Conservation (phyloP, 2,113 vertebrate genomes). For the Ailuropoda melanoleuca region DNA sequence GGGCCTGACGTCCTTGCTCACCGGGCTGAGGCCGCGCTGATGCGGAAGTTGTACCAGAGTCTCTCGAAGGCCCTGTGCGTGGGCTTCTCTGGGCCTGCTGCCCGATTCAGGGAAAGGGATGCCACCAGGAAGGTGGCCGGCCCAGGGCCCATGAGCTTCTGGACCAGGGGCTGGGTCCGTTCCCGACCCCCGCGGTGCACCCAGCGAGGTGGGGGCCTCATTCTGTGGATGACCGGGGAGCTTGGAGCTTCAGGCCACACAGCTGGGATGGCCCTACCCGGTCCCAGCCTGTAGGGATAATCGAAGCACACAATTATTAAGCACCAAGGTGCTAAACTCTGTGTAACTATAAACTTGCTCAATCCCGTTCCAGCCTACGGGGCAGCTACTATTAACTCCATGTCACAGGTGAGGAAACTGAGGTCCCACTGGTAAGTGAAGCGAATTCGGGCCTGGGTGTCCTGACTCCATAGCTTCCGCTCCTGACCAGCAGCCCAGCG, state of each 20-base stretch:
- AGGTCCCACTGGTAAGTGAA: background rate
- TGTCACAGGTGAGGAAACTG: background rate
- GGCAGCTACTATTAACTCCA: background rate
- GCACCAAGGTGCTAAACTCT: background rate
- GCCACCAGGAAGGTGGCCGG: background rate
- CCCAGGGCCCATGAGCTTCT: fast-evolving
- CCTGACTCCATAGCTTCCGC: background rate
- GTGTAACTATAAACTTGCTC: background rate
- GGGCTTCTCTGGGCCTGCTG: fast-evolving
- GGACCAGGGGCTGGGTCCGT: background rate
- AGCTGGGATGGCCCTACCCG: background rate
- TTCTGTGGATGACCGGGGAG: background rate
- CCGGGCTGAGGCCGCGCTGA: background rate
- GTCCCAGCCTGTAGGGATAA: fast-evolving
- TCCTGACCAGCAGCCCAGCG: background rate
- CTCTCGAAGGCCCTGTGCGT: background rate
- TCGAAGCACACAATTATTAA: background rate
- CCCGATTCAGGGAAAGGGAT: fast-evolving
- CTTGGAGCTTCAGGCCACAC: background rate
- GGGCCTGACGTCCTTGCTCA: background rate
- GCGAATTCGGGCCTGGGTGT: background rate
- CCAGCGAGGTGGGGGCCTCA: background rate
- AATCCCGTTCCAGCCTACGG: background rate
- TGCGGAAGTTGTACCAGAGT: background rate
- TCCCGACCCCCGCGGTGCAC: background rate